Base-by-base conservation (phyloP, 2,797 vertebrate genomes). In the Telmatherina bonti region DNA sequence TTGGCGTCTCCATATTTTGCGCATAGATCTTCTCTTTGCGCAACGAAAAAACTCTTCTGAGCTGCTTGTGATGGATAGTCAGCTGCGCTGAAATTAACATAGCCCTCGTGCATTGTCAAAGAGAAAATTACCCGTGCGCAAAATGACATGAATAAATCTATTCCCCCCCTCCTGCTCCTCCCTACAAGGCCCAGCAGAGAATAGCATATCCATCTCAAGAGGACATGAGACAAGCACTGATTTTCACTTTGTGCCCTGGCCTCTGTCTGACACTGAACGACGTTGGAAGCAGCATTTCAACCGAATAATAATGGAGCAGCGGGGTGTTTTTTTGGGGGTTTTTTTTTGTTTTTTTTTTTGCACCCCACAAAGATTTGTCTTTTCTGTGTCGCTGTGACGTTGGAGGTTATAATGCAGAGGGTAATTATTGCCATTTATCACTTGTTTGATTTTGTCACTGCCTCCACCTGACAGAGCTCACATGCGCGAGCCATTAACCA, bases 351-450 rank as follows among this genome's bases (percentile, higher is more conserved):
- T n/a, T n/a, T n/a, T n/a, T n/a, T n/a, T 87, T 78, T 79, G 72
- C 74, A 64, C 55, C 63, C 70, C 60, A 79, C 89, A 79, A 67
- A 88, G 79, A 86, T 88, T 85, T 78, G 76, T 89, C 81, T 88
- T 89, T 87, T 80, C 33, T 74, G 79, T 77, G 62, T 78, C 68
- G 49, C 22, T 9, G 72, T 88, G 86, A 91, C 88, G 86, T 85
- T 64, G 73, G 76, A 78, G 74, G 80, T 76, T 78, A 92, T 91
- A 94, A 93, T 89, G 85, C 89, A 76, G 83, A 85, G 86, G 89
- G 89, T 94, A 91, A 94, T 94, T 93, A 88, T 88, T 90, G 91
- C 86, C 89, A 93, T 95, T 92, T 91, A 94, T 95, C 93, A 94
- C 89, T 89, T 88, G 86, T 90, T 89, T 85, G 90, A 93, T 90